phyloP scores from a whole-genome alignment of 1,140 invertebrate species.

The Berghia stephanieae region DNA sequence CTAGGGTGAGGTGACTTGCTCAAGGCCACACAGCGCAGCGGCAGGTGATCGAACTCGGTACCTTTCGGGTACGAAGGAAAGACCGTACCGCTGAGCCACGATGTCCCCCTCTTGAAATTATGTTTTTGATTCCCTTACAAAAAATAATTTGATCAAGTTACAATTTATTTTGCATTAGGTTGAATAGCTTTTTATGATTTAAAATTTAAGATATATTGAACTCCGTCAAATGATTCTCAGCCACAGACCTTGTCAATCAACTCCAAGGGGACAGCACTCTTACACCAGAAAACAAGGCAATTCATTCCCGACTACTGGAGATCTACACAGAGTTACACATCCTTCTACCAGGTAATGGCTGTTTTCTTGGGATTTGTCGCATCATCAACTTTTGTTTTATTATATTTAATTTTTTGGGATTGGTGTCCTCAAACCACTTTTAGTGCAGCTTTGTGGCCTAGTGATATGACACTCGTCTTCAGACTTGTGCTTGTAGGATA shows the following conservation, averaged over 20 bases:
- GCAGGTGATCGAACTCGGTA: too few species aligned
- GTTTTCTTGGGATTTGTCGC: neutral
- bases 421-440: neutral
- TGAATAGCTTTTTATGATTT: neutral
- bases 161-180: neutral
- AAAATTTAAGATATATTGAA: too few species aligned
- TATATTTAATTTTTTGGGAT: neutral
- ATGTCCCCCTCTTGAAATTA: too few species aligned
- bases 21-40: too few species aligned
- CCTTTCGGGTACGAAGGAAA: too few species aligned
- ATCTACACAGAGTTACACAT: conserved; percentile 35
- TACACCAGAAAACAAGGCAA: conserved; percentile 6
- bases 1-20: too few species aligned
- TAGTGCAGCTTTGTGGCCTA: neutral
- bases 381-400: neutral
- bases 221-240: conserved; percentile 16
- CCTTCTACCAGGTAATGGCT: conserved; percentile 43
- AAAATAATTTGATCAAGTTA: too few species aligned
- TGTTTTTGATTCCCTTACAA: too few species aligned
- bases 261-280: neutral
- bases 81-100: too few species aligned
- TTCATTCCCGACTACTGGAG: conserved; percentile 32
- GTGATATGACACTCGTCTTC: too few species aligned
- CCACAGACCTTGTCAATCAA: conserved; percentile 14
- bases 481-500: neutral